A percentile compares a stretch with the other conserved stretches of the same genome.
These are phyloP conservation scores for Microctenopoma lineatum DNA, from an alignment of 2,797 vertebrate genomes.

Conservation along the genomic window DNA sequence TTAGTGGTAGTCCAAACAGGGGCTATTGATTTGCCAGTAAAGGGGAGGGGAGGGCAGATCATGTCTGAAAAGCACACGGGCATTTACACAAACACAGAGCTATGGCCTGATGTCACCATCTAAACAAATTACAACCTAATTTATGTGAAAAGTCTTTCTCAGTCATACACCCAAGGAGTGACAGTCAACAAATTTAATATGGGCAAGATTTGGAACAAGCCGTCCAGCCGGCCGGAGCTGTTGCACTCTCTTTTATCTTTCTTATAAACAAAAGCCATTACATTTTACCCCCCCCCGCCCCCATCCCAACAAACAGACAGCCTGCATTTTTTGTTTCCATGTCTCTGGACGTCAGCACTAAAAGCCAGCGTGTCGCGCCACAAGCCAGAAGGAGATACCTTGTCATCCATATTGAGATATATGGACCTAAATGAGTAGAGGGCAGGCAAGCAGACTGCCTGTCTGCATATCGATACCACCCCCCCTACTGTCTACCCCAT, in stretches of 20 bases:
- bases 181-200: slow-evolving; percentile 26
- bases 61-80: slow-evolving; percentile 54
- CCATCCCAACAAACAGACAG: neutral
- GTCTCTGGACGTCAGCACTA: slow-evolving; percentile 80
- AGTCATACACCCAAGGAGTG: slow-evolving; percentile 18
- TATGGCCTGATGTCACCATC: slow-evolving; percentile 53
- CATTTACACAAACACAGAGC: slow-evolving; percentile 12
- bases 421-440: slow-evolving; percentile 82
- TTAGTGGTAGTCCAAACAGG: slow-evolving; percentile 98
- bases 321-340: slow-evolving; percentile 35
- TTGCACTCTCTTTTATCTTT: slow-evolving; percentile 50
- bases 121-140: slow-evolving; percentile 60
- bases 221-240: slow-evolving; percentile 11
- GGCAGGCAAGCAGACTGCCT: slow-evolving; percentile 77
- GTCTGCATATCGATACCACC: slow-evolving; percentile 81
- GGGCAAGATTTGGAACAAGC: slow-evolving; percentile 11
- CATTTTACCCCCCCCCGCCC: slow-evolving; percentile 51
- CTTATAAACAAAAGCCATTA: slow-evolving; percentile 72
- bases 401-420: slow-evolving; percentile 84
- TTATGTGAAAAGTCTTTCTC: slow-evolving; percentile 44
- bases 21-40: slow-evolving; percentile 90
- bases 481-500: slow-evolving; percentile 53
- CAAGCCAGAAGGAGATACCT: slow-evolving; percentile 76
- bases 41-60: slow-evolving; percentile 30
- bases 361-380: slow-evolving; percentile 80